These are phyloP conservation scores for Bambusicola thoracicus DNA, from an alignment of 2,113 vertebrate genomes.

Conservation along the genomic window DNA sequence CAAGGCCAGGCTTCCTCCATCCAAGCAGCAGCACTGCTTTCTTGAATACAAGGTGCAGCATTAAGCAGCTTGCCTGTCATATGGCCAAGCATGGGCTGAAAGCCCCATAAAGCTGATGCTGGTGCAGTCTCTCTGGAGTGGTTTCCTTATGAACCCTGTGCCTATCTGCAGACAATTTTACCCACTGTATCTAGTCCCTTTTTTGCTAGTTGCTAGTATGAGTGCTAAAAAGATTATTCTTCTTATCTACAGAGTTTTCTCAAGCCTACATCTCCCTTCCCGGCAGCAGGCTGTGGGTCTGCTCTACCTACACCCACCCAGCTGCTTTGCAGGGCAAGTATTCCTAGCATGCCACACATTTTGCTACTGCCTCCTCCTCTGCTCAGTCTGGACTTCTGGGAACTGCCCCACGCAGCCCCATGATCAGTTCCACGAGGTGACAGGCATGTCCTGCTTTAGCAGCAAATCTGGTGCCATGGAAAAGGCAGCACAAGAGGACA, in stretches of 20 bases:
- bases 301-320: neutral
- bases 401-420: accelerated
- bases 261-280: neutral
- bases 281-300: neutral
- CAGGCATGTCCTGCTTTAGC: neutral
- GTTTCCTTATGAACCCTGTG: accelerated
- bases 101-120: neutral
- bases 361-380: neutral
- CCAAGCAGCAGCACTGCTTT: neutral
- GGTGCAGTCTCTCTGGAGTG: accelerated
- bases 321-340: neutral
- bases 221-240: neutral
- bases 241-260: accelerated
- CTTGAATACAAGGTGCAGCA: neutral
- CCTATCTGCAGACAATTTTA: neutral
- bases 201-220: accelerated
- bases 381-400: neutral
- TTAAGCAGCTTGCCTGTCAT: neutral
- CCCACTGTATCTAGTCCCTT: neutral
- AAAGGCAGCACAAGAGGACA: neutral
- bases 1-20: neutral
- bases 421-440: accelerated
- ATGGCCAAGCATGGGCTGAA: neutral
- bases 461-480: accelerated
- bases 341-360: accelerated